Percentiles rank a stretch among this genome's conserved stretches.
These are phyloP conservation scores for Trichopoda pennipes DNA, from an alignment of 2,888 invertebrate species.

Conservation along the genomic window DNA sequence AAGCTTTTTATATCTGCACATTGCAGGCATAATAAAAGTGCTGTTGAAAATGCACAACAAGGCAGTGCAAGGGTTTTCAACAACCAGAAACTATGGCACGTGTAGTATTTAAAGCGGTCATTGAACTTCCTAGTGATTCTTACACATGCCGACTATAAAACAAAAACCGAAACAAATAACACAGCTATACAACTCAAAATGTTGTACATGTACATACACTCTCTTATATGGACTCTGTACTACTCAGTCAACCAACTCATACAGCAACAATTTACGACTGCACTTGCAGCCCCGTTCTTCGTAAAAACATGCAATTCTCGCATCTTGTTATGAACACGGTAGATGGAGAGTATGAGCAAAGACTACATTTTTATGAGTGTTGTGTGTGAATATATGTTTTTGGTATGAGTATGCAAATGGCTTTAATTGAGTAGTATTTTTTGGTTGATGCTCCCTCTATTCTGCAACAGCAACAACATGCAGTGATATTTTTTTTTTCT, in stretches of 20 bases:
- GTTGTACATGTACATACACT: neutral
- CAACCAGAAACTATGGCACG: constrained; percentile 72
- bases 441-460: neutral
- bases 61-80: constrained; percentile 75
- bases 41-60: constrained; percentile 71
- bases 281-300: constrained; percentile 23
- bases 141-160: constrained; percentile 61
- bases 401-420: constrained; percentile 15
- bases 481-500: constrained; percentile 5
- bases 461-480: constrained; percentile 28
- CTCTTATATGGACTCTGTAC: constrained; percentile 7
- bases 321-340: neutral
- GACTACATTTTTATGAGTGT: no score
- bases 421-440: constrained; percentile 32
- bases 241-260: neutral
- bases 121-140: constrained; percentile 72
- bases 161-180: constrained; percentile 49
- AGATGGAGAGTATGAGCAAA: neutral
- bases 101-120: constrained; percentile 72
- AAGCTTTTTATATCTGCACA: constrained; percentile 23
- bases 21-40: constrained; percentile 19
- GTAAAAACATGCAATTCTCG: neutral
- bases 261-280: constrained; percentile 23
- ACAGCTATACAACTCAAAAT: constrained; percentile 11
- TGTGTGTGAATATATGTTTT: no score